Percentiles rank a stretch among this genome's conserved stretches.
These are phyloP conservation scores for Drosophila lacicola DNA, from an alignment of 2,888 invertebrate genomes.

Conservation along the genomic window DNA sequence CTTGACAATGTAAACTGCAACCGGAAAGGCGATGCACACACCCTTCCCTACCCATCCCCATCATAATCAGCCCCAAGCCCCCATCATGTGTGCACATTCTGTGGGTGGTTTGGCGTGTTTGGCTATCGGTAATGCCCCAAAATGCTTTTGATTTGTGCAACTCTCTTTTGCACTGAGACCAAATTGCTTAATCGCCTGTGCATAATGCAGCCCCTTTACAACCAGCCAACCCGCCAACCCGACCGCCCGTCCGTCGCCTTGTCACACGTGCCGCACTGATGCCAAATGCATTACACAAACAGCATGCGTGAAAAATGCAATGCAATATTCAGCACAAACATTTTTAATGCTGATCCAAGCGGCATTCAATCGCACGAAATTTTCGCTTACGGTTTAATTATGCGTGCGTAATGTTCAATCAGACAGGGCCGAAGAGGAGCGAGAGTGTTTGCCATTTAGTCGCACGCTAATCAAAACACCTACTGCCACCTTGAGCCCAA, in stretches of 20 bases:
- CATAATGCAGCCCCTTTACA: slow-evolving; percentile 54
- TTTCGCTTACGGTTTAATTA: slow-evolving; percentile 65
- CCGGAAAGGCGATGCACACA: slow-evolving; percentile 39
- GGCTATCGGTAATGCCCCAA: slow-evolving; percentile 52
- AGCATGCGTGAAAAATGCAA: slow-evolving; percentile 63
- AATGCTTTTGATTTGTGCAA: slow-evolving; percentile 64
- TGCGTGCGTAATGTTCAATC: slow-evolving; percentile 65
- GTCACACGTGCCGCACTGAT: slow-evolving; percentile 26
- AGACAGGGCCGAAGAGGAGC: neutral
- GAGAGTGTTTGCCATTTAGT: slow-evolving; percentile 6
- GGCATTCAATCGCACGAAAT: slow-evolving; percentile 55
- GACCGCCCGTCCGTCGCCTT: neutral
- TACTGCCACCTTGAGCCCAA: slow-evolving; percentile 11
- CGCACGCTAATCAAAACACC: slow-evolving; percentile 50
- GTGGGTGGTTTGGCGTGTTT: neutral
- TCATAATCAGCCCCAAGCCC: neutral
- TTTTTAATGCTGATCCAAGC: slow-evolving; percentile 69
- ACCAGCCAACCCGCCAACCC: neutral
- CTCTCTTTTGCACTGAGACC: slow-evolving; percentile 18
- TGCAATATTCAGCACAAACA: slow-evolving; percentile 56
- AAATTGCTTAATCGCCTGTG: slow-evolving; percentile 73
- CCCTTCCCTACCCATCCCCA: neutral
- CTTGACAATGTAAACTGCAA: slow-evolving; percentile 63
- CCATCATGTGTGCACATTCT: slow-evolving; percentile 12
- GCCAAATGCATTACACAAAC: slow-evolving; percentile 50